A percentile compares a stretch with the other conserved stretches of the same genome.
Evolutionary conservation across 2,113 vertebrate genomes (phyloP).

Genomic region (Lepisosteus osseus): DNA sequence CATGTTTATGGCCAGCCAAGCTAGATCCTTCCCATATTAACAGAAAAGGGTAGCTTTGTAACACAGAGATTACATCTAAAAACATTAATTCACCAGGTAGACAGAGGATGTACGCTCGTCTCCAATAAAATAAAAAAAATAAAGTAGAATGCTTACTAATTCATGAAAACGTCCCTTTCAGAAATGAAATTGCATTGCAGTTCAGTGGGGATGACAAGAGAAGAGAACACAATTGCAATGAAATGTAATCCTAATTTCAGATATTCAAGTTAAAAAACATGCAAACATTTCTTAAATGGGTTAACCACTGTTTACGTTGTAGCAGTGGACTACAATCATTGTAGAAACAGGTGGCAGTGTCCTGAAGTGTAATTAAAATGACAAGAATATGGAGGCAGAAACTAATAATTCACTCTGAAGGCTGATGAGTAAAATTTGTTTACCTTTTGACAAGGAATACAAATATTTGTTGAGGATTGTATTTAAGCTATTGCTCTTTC

Average conservation of each 20-base stretch:
- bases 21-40: too few species aligned
- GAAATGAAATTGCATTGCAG: background rate
- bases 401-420: background rate
- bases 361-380: slow-evolving; percentile 14
- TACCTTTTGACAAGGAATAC: slow-evolving; percentile 4
- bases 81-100: slow-evolving; percentile 8
- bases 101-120: background rate
- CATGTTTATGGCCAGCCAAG: too few species aligned
- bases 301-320: slow-evolving; percentile 3
- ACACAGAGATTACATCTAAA: background rate
- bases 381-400: background rate
- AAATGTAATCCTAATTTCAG: background rate
- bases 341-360: slow-evolving; percentile 5
- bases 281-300: background rate
- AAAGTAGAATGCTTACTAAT: slow-evolving; percentile 5
- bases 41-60: background rate
- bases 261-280: background rate
- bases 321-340: background rate
- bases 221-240: background rate
- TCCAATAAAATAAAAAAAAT: slow-evolving; percentile 4
- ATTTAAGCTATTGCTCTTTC: background rate
- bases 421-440: slow-evolving; percentile 12
- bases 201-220: slow-evolving; percentile 5
- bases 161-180: background rate
- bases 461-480: slow-evolving; percentile 1